Conservation (phyloP, 2,113 vertebrate genomes). For the Sminthopsis crassicaudata region DNA sequence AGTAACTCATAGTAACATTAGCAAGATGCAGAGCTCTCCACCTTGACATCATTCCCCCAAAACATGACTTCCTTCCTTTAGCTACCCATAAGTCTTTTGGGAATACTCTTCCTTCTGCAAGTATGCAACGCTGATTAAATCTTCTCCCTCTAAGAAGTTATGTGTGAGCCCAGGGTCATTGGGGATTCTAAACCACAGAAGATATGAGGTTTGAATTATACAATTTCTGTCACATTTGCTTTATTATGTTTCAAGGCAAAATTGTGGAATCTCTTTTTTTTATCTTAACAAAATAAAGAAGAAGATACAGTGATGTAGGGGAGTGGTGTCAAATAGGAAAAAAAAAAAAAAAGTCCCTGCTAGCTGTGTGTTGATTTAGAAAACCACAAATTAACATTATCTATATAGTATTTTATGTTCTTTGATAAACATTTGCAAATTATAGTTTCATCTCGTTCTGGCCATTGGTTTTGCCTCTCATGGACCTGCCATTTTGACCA, state of each 20-base stretch:
- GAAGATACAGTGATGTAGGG: neutral
- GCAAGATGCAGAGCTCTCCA: neutral
- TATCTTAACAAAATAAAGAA: slow-evolving; percentile 41
- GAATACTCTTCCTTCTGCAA: neutral
- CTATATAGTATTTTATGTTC: neutral
- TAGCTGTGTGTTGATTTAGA: neutral
- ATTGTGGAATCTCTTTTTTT: neutral
- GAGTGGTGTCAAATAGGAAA: neutral
- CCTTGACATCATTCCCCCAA: neutral
- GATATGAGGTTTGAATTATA: neutral
- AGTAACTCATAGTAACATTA: neutral
- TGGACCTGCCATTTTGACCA: neutral
- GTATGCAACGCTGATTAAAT: neutral
- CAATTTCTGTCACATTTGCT: slow-evolving; percentile 6
- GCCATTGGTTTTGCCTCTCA: neutral
- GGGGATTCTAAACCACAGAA: neutral
- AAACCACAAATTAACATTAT: neutral
- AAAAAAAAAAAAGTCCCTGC: neutral
- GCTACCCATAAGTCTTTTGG: neutral
- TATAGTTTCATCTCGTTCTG: neutral
- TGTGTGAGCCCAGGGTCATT: neutral
- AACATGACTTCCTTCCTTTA: neutral
- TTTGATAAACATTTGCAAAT: neutral
- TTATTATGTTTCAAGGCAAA: slow-evolving; percentile 7
- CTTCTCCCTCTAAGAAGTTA: neutral